Base-by-base conservation (phyloP, 2,888 invertebrate genomes). In the Petrolisthes manimaculis region DNA sequence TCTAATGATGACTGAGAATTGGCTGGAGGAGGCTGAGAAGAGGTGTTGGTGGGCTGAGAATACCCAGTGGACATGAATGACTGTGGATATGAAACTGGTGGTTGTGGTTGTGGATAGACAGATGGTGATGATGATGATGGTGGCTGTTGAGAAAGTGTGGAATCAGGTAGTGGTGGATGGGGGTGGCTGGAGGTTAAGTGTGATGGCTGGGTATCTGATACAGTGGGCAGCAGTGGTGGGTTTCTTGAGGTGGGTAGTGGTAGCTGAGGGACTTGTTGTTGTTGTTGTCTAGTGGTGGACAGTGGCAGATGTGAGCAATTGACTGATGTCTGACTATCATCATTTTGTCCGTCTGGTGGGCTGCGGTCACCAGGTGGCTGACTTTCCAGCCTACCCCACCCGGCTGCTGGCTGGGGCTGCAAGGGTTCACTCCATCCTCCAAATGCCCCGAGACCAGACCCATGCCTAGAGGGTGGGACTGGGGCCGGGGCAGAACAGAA, bases 361-460 rank as follows among this genome's bases (percentile, higher is more conserved):
- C 89, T 89, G 6, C 90, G 88, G 51, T 84, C 84, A 4, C 86
- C 88, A 55, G 90, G 88, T 4, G 88, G 88, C 61, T 88, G 88
- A 5, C 80, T 54, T 18, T 78, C 79, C 18, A 77, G 84, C 78
- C 37, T 51, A 8, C 67, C 67, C 77, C 78, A 53, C 4, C 80
- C 83, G 21, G 37, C 77, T 18, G 81, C 69, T 18, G 80, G 79
- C 80, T 86, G 86, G 37, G 89, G 84, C 55, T 84, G 81, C 53
- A 84, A 54, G 55, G 89, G 86, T 74, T 90, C 89, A 87, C 87
- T 90, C 89, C 90, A 90, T 5, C 90, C 90, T 21, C 88, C 88
- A 74, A 87, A 85, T 54, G 88, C 75, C 18, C 86, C 88, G 53
- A 88, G 69, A 8, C 87, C 85, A 56, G 81, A 79, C n/a, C 77